Percentiles rank a stretch among this genome's conserved stretches.
phyloP scores from a whole-genome alignment of 2,113 vertebrate species.

The Macrotis lagotis region DNA sequence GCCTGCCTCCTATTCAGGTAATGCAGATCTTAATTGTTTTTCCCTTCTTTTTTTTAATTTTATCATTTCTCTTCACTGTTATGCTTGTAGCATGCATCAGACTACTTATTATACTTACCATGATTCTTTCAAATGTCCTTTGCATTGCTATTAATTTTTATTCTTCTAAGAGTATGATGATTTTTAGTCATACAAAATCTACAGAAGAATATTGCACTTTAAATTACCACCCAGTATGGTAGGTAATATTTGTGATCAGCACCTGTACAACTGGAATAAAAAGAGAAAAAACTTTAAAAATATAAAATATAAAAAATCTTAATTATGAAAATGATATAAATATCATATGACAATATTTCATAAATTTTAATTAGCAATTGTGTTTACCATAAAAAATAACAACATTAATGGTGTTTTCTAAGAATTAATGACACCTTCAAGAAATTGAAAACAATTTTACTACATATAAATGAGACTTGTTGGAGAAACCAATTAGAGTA shows the following conservation, averaged over 20 bases:
- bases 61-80: background rate
- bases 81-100: conserved; percentile 1
- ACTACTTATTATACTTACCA: background rate
- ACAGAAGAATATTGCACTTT: background rate
- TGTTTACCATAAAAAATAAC: background rate
- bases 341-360: conserved; percentile 22
- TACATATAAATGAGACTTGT: conserved; percentile 45
- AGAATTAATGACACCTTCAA: background rate
- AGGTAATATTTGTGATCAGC: background rate
- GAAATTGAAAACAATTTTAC: conserved; percentile 36
- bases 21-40: conserved; percentile 49
- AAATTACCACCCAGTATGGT: background rate
- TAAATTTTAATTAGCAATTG: conserved; percentile 40
- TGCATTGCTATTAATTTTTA: background rate
- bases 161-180: background rate
- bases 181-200: background rate
- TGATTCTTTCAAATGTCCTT: background rate
- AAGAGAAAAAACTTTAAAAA: background rate
- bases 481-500: conserved; percentile 30
- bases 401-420: conserved; percentile 6
- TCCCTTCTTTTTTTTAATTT: conserved; percentile 1
- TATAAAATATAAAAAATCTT: background rate
- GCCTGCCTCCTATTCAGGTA: conserved; percentile 14
- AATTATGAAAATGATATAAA: background rate
- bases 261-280: background rate